Percentiles rank a stretch among this genome's conserved stretches.
Conservation (phyloP, 2,888 invertebrate species). For the Cantharis nigra region DNA sequence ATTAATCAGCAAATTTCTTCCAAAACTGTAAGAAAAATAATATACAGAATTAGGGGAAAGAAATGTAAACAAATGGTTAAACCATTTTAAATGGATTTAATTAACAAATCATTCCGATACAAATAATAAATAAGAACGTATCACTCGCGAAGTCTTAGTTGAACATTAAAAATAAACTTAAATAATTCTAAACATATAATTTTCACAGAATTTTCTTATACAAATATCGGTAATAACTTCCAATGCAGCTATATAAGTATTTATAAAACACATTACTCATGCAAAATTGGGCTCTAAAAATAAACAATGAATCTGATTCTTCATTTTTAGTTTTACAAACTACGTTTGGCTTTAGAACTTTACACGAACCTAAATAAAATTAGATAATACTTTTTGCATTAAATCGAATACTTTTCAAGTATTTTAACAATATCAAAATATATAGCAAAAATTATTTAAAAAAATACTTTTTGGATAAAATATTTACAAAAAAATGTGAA, state of each 20-base stretch:
- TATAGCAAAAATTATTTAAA: constrained; percentile 20
- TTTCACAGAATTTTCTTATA: not conserved
- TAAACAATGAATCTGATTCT: not conserved
- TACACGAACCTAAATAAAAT: not conserved
- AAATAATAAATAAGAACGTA: not conserved
- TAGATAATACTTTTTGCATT: not conserved
- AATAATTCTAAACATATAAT: not conserved
- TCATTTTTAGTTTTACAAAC: not conserved
- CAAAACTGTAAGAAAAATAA: too few species aligned
- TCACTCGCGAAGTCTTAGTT: not conserved
- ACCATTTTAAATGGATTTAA: not conserved
- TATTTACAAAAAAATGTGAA: constrained; percentile 48
- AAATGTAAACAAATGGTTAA: not conserved
- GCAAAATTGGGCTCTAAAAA: not conserved
- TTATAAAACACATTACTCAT: not conserved
- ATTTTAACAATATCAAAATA: constrained; percentile 17
- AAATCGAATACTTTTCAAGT: constrained; percentile 1
- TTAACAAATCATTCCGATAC: not conserved
- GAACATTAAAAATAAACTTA: not conserved
- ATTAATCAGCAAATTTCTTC: too few species aligned
- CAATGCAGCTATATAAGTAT: not conserved
- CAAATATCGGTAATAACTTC: not conserved
- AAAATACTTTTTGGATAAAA: constrained; percentile 31
- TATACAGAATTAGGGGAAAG: too few species aligned
- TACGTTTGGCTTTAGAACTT: not conserved